A percentile compares a stretch with the other conserved stretches of the same genome.
These are phyloP conservation scores for Ceryle rudis DNA, from an alignment of 2,797 vertebrate genomes.

Conservation along the genomic window DNA sequence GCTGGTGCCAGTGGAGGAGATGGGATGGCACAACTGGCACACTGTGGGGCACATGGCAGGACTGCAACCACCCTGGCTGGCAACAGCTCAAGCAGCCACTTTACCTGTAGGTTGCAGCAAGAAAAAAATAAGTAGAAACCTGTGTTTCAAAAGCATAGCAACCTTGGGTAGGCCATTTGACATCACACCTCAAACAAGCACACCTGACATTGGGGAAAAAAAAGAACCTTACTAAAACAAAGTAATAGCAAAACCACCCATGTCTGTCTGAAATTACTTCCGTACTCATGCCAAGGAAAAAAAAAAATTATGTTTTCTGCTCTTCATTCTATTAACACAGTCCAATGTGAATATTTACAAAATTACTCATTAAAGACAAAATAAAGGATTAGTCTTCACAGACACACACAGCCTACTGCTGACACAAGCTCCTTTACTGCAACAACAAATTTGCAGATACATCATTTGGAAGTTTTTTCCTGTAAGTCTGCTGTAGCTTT, in stretches of 20 bases:
- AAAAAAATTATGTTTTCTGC: neutral
- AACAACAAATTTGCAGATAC: neutral
- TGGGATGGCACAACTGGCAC: fast-evolving
- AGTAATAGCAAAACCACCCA: neutral
- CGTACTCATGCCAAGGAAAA: neutral
- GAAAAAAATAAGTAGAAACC: neutral
- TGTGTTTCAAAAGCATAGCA: neutral
- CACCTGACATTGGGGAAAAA: neutral
- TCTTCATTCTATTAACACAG: neutral
- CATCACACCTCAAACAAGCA: neutral
- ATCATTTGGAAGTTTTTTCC: neutral
- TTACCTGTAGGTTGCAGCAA: neutral
- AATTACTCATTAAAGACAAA: conserved; percentile 21
- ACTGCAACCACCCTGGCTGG: neutral
- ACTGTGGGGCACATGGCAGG: fast-evolving
- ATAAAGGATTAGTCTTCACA: conserved; percentile 28
- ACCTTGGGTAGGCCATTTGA: neutral
- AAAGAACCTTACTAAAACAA: neutral
- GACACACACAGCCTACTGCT: neutral
- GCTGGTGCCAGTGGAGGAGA: neutral
- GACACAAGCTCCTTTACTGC: conserved; percentile 24
- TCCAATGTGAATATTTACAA: neutral
- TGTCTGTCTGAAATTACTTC: neutral
- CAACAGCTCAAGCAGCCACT: neutral
- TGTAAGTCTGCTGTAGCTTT: neutral